Conservation (phyloP, 92 coral and sea anemone species). For the Muricea muricata region DNA sequence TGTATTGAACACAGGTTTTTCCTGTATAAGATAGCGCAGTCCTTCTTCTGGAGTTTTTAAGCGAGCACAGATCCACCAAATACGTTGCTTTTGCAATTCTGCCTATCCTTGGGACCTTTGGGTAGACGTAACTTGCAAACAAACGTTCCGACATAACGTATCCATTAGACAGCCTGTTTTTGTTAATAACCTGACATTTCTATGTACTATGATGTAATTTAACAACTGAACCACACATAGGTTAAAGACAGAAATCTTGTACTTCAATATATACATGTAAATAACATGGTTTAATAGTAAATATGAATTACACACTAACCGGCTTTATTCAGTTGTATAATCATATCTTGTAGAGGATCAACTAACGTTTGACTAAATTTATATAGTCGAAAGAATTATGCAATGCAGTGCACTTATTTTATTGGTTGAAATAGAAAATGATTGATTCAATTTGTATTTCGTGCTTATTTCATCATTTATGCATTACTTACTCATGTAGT, state of each 20-base stretch:
- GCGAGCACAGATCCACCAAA: not conserved
- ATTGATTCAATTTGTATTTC: not conserved
- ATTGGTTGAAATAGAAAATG: not conserved
- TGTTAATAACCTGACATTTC: slow-evolving; percentile 32
- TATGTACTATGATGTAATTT: slow-evolving; percentile 28
- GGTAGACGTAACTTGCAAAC: slow-evolving; percentile 24
- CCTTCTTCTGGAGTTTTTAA: slow-evolving; percentile 22
- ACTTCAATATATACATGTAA: slow-evolving; percentile 24
- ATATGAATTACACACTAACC: slow-evolving; percentile 16
- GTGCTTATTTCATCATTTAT: too few species aligned
- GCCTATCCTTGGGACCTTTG: not conserved
- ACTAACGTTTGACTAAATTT: not conserved
- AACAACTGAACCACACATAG: slow-evolving; percentile 26
- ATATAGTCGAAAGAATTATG: not conserved
- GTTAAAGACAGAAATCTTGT: slow-evolving; percentile 2
- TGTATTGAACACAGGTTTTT: not conserved
- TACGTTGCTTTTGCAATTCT: slow-evolving; percentile 15
- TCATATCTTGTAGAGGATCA: not conserved
- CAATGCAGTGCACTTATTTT: slow-evolving; percentile 22
- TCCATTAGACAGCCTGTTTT: not conserved
- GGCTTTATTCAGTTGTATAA: not conserved
- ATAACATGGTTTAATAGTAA: slow-evolving; percentile 51
- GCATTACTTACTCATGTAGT: too few species aligned
- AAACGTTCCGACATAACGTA: not conserved
- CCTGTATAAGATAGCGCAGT: slow-evolving; percentile 28